Conservation (phyloP, 2,888 invertebrate species). For the Scaptomyza caliginosa region DNA sequence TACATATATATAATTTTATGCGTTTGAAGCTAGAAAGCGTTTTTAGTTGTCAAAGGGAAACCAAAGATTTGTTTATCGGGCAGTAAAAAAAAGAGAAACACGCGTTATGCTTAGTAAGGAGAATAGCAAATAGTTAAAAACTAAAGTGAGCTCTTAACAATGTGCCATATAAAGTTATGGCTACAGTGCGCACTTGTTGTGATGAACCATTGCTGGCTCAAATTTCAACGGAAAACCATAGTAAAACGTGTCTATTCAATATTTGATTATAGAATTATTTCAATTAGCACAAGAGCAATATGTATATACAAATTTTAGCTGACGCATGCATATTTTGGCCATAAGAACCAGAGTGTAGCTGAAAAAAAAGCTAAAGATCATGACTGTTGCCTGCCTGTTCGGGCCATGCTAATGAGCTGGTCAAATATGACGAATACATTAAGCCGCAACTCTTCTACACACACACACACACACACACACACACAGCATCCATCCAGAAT, state of each 20-base stretch:
- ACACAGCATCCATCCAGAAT: slow-evolving; percentile 35
- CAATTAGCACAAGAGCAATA: not conserved
- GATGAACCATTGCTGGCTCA: too few relatives aligned
- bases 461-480: too few relatives aligned
- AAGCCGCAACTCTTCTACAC: not conserved
- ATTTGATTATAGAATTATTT: not conserved
- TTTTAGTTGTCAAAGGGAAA: slow-evolving; percentile 5
- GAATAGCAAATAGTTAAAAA: too few relatives aligned
- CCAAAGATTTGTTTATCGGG: slow-evolving; percentile 9
- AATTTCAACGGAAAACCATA: not conserved
- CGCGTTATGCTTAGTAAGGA: not conserved
- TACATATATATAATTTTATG: not conserved
- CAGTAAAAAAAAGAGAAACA: not conserved
- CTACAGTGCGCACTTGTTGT: too few relatives aligned
- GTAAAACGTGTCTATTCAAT: not conserved
- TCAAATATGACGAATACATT: slow-evolving; percentile 40
- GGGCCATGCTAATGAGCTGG: slow-evolving; percentile 54
- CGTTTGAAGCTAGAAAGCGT: not conserved
- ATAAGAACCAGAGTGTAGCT: slow-evolving; percentile 5
- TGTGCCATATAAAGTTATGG: not conserved
- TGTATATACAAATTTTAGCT: slow-evolving; percentile 1
- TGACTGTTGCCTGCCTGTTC: slow-evolving; percentile 11
- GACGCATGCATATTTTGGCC: slow-evolving; percentile 23
- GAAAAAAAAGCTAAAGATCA: slow-evolving; percentile 18
- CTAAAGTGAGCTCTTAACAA: not conserved